Conservation (phyloP, 2,113 vertebrate genomes). For the Varanus komodoensis region DNA sequence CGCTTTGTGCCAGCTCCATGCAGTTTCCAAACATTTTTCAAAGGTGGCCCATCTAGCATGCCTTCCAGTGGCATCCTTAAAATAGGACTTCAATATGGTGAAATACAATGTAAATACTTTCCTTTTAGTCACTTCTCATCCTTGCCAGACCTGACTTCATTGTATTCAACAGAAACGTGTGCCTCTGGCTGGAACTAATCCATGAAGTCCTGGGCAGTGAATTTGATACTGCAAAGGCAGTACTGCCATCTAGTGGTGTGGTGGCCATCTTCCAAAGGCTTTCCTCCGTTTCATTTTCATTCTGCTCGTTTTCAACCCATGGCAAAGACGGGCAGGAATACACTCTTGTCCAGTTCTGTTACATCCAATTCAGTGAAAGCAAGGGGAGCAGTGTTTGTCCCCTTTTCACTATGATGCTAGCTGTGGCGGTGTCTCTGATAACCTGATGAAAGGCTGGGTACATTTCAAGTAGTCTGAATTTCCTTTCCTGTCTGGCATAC, state of each 20-base stretch:
- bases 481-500: background rate
- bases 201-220: fast-evolving
- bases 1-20: background rate
- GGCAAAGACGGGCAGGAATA: background rate
- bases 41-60: background rate
- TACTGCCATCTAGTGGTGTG: slow-evolving; percentile 67
- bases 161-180: background rate
- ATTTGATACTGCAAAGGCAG: slow-evolving; percentile 23
- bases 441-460: background rate
- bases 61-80: background rate
- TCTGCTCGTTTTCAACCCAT: background rate
- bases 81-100: background rate
- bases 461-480: background rate
- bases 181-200: fast-evolving
- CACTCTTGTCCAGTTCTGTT: background rate
- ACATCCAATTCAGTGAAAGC: background rate
- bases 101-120: background rate
- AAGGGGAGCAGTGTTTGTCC: background rate
- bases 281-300: background rate
- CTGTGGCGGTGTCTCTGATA: background rate
- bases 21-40: background rate
- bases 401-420: background rate
- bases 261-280: background rate
- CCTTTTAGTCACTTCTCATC: fast-evolving
- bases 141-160: background rate